phyloP scores from a whole-genome alignment of 2,113 vertebrate genomes.

The Nipponia nippon region DNA sequence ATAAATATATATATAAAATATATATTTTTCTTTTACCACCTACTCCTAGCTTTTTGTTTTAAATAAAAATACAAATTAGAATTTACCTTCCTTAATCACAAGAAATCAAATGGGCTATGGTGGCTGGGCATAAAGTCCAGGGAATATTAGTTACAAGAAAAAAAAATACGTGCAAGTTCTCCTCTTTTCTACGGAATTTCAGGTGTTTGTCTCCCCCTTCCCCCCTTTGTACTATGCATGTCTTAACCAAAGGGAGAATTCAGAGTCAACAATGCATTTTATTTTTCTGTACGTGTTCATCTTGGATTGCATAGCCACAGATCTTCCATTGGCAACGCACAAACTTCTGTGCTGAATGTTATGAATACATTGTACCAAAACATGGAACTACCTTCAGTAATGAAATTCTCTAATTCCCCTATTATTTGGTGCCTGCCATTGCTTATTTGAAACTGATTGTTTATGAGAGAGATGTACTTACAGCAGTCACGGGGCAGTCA shows the following conservation, averaged over 20 bases:
- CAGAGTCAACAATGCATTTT: not conserved
- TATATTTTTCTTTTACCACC: conserved; percentile 87
- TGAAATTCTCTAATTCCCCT: conserved; percentile 18
- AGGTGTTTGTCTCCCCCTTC: not conserved
- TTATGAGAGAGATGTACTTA: conserved; percentile 67
- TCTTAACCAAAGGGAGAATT: conserved; percentile 68
- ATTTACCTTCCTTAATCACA: conserved; percentile 70
- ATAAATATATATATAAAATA: conserved; percentile 87
- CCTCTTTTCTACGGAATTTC: conserved; percentile 74
- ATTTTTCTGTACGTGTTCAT: conserved; percentile 51
- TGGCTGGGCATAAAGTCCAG: conserved; percentile 67
- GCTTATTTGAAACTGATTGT: conserved; percentile 66
- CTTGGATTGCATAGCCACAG: conserved; percentile 48
- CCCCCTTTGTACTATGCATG: conserved; percentile 62
- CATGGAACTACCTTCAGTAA: conserved; percentile 28
- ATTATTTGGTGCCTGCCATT: conserved; percentile 63
- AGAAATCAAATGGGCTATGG: conserved; percentile 58
- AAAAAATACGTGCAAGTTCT: conserved; percentile 70
- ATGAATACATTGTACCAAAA: conserved; percentile 28
- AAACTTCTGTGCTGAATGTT: conserved; percentile 44
- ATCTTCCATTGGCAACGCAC: conserved; percentile 47
- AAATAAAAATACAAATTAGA: conserved; percentile 82
- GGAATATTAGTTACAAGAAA: conserved; percentile 51
- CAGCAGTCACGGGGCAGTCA: conserved; percentile 63
- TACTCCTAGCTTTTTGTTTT: conserved; percentile 82